These are phyloP conservation scores for Agrotis segetum DNA, from an alignment of 2,888 invertebrate species.

Conservation along the genomic window DNA sequence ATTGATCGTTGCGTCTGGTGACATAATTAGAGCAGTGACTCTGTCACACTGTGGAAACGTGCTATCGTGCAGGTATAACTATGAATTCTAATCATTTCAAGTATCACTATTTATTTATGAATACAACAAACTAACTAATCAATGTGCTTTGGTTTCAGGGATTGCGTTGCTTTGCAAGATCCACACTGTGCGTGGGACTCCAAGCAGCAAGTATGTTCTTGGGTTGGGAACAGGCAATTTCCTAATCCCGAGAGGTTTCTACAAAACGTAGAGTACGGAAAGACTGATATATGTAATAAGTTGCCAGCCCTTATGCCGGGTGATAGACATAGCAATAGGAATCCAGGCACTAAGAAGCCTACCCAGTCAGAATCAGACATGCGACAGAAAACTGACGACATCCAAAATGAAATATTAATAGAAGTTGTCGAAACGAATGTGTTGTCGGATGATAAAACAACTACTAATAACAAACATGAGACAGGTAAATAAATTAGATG, in stretches of 20 bases:
- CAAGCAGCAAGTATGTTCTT: constrained; percentile 91
- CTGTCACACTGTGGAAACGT: constrained; percentile 95
- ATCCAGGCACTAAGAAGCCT: constrained; percentile 87
- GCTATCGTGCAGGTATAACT: constrained; percentile 91
- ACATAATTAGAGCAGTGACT: constrained; percentile 96
- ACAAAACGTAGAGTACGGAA: constrained; percentile 94
- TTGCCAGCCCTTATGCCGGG: constrained; percentile 84
- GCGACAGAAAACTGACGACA: constrained; percentile 90
- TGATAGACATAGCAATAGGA: constrained; percentile 84
- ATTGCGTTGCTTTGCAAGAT: constrained; percentile 98
- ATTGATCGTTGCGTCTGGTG: constrained; percentile 96
- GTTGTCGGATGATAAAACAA: constrained; percentile 89
- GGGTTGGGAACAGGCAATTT: constrained; percentile 90
- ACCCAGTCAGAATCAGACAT: constrained; percentile 86
- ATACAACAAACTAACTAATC: constrained; percentile 9
- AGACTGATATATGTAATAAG: constrained; percentile 91
- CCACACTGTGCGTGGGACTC: constrained; percentile 99
- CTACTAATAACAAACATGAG: constrained; percentile 87
- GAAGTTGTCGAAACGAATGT: constrained; percentile 92
- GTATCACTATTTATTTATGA: background rate
- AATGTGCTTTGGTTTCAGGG: constrained; percentile 88
- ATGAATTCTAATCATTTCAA: background rate
- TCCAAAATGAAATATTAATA: constrained; percentile 92
- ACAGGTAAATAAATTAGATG: constrained; percentile 76
- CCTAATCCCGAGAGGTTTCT: constrained; percentile 92